A percentile compares a stretch with the other conserved stretches of the same genome.
Conservation (phyloP, 2,888 invertebrate species). For the Coecobrya sp. region DNA sequence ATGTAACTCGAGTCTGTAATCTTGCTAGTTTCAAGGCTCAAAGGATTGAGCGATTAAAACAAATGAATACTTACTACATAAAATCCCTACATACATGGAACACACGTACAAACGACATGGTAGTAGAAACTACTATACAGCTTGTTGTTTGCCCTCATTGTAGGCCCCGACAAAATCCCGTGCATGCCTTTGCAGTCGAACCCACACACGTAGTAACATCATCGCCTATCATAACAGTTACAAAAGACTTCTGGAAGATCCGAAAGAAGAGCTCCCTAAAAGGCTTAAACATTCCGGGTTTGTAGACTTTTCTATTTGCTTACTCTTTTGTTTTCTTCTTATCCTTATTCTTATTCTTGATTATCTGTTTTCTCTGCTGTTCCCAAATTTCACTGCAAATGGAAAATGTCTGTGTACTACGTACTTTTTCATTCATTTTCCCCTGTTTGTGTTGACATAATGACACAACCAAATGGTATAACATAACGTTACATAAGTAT, state of each 20-base stretch:
- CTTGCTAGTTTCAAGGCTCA: slow-evolving; percentile 71
- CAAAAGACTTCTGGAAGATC: background rate
- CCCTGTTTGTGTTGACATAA: too few relatives aligned
- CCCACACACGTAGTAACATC: background rate
- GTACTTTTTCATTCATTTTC: too few relatives aligned
- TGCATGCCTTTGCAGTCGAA: background rate
- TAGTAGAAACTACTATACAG: background rate
- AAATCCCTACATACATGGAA: slow-evolving; percentile 36
- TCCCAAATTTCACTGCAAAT: too few relatives aligned
- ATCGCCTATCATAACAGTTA: background rate
- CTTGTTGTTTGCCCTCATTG: background rate
- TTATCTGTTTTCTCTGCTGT: background rate
- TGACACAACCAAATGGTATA: too few relatives aligned
- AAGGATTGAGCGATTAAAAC: slow-evolving; percentile 76
- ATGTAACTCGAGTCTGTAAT: slow-evolving; percentile 54
- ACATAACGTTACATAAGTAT: too few relatives aligned
- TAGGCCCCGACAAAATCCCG: background rate
- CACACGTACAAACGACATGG: background rate
- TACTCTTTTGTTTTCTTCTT: background rate
- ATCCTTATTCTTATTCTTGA: background rate
- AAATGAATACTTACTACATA: slow-evolving; percentile 63
- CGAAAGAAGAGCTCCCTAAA: background rate
- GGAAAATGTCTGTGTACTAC: too few relatives aligned
- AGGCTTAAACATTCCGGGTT: background rate
- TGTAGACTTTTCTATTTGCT: background rate